Base-by-base conservation (phyloP, 2,113 vertebrate genomes). In the Odontesthes bonariensis region DNA sequence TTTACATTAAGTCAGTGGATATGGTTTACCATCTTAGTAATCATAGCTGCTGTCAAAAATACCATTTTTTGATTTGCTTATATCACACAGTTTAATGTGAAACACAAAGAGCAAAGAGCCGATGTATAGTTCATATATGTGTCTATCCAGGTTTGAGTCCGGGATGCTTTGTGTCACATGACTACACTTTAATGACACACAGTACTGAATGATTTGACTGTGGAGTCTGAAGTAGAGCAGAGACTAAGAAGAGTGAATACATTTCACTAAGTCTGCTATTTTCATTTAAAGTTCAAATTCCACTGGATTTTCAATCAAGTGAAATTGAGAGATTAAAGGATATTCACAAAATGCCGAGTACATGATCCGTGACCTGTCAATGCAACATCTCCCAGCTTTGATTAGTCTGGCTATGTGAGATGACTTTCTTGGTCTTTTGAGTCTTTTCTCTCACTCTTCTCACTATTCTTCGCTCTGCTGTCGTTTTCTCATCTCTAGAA, bases 261-360 rank as follows among this genome's bases (percentile, higher is more conserved):
- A 63, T 59, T 31, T 69, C 27, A 79, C 32, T 55, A 49, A 35
- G 59, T 71, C 42, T 81, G 78, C 53, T 84, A 81, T 91, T 88
- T 86, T 76, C 75, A 85, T 89, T 79, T 85, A 89, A 89, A 91
- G 87, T 92, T 90, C 86, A 90, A 72, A 66, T 84, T 69, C 16
- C 79, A 80, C 75, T 61, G 67, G 69, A 81, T 77, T 86, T 79
- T 88, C 75, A 73, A 75, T 85, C 64, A 81, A 69, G 66, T 49
- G 73, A 88, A 68, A 78, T 68, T 13, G 58, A 77, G 73, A 83
- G 89, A 91, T 92, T 86, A 90, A 84, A 83, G 73, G 60, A 82
- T 69, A 88, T 90, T 88, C 60, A 59, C 40, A 57, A 88, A 92
- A 89, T 86, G 73, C 81, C 57, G 58, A 84, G 75, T 63, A 73